A percentile compares a stretch with the other conserved stretches of the same genome.
Conservation (phyloP, 2,888 invertebrate genomes). For the Heteromyza rotundicornis region DNA sequence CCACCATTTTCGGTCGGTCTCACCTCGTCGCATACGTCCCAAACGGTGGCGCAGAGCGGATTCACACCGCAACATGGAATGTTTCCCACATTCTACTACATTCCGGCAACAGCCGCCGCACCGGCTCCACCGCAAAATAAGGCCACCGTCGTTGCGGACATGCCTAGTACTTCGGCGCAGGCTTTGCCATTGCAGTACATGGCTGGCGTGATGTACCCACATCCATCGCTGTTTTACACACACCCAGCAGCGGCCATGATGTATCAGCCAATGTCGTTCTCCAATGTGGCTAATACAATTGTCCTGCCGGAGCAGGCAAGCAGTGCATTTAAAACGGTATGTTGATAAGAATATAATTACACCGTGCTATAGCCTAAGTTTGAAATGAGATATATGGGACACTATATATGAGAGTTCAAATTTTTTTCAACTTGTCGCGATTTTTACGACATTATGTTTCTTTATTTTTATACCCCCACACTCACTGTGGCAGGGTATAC, state of each 20-base stretch:
- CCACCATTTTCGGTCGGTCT: conserved; percentile 67
- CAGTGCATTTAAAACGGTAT: conserved; percentile 35
- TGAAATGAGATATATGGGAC: no score
- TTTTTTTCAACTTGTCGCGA: no score
- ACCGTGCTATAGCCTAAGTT: no score
- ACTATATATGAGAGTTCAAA: no score
- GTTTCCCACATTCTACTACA: conserved; percentile 67
- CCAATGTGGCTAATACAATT: conserved; percentile 55
- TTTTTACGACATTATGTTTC: no score
- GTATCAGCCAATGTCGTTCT: conserved; percentile 67
- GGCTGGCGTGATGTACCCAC: conserved; percentile 68
- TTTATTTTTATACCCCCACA: no score
- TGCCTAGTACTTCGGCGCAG: conserved; percentile 44
- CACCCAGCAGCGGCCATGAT: conserved; percentile 66
- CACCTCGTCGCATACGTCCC: conserved; percentile 52
- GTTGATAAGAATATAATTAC: no score
- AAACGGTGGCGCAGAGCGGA: conserved; percentile 48
- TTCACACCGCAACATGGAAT: conserved; percentile 59
- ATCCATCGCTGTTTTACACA: conserved; percentile 66
- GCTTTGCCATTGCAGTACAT: conserved; percentile 68
- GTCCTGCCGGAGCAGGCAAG: conserved; percentile 38
- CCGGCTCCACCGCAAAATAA: conserved; percentile 20
- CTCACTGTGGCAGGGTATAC: no score
- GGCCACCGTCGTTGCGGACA: conserved; percentile 29
- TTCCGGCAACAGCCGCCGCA: conserved; percentile 58